phyloP scores from a whole-genome alignment of 1,140 invertebrate species.

The Gerris buenoi region DNA sequence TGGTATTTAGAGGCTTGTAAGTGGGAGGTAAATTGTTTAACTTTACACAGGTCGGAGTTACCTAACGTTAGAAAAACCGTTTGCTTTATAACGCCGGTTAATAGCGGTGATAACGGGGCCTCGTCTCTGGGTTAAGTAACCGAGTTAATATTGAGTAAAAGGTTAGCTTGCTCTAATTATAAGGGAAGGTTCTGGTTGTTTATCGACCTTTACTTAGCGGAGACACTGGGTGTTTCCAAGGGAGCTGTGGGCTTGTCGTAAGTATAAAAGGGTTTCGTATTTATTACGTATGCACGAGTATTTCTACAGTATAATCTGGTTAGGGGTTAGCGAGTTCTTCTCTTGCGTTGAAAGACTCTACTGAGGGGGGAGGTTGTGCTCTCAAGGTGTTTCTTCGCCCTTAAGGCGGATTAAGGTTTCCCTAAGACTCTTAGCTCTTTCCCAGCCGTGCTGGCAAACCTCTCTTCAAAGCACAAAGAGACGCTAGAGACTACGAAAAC shows the following conservation, averaged over 20 bases:
- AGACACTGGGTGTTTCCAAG: no score
- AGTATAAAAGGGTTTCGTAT: slow-evolving; percentile 21
- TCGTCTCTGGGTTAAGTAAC: neutral
- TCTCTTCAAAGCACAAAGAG: no score
- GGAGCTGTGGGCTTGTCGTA: neutral
- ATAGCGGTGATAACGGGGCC: no score
- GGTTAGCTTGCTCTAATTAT: neutral
- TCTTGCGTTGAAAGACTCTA: neutral
- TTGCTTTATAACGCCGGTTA: no score
- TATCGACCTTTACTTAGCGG: no score
- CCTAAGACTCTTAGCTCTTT: neutral
- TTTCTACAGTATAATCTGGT: slow-evolving; percentile 24
- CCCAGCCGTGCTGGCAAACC: no score
- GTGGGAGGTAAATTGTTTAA: no score
- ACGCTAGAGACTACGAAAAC: no score
- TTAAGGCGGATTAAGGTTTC: neutral
- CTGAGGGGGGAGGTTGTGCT: neutral
- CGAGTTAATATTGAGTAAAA: neutral
- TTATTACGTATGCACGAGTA: slow-evolving; percentile 23
- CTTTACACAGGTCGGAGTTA: no score
- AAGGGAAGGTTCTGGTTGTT: neutral
- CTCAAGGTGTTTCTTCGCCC: neutral
- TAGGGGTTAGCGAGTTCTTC: slow-evolving; percentile 9
- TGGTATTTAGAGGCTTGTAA: no score
- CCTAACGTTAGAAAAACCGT: no score